Evolutionary conservation across 2,797 vertebrate species (phyloP).

Genomic region (Psittacula derbiana): DNA sequence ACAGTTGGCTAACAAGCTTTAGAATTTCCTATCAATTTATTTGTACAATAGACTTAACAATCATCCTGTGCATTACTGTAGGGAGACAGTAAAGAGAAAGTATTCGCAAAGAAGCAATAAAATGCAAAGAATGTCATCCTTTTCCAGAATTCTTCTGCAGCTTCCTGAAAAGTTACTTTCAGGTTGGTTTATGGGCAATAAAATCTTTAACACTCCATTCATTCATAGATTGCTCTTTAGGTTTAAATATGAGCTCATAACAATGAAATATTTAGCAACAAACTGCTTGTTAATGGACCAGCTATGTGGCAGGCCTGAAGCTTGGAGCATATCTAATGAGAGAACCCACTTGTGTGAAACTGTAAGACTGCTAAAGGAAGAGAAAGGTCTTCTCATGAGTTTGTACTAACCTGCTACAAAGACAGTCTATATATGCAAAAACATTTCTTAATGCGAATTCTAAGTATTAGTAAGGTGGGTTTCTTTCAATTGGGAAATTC

Average conservation of each 20-base stretch:
- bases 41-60: not conserved
- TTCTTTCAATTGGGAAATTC: slow-evolving; percentile 3
- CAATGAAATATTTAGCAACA: slow-evolving; percentile 69
- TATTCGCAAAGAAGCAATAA: not conserved
- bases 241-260: slow-evolving; percentile 43
- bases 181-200: slow-evolving; percentile 56
- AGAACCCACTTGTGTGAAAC: not conserved
- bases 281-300: slow-evolving; percentile 62
- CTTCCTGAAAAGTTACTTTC: slow-evolving; percentile 43
- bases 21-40: not conserved
- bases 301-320: slow-evolving; percentile 18
- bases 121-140: not conserved
- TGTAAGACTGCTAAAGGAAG: not conserved
- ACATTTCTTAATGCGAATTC: not conserved
- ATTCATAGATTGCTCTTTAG: slow-evolving; percentile 55
- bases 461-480: not conserved
- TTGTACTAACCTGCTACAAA: not conserved
- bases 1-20: not conserved
- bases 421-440: not conserved
- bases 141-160: not conserved
- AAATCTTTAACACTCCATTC: slow-evolving; percentile 47
- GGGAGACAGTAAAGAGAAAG: not conserved
- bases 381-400: not conserved
- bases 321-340: slow-evolving; percentile 26
- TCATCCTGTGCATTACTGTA: not conserved